Conservation (phyloP, 2,888 invertebrate species). For the Conops quadrifasciatus region DNA sequence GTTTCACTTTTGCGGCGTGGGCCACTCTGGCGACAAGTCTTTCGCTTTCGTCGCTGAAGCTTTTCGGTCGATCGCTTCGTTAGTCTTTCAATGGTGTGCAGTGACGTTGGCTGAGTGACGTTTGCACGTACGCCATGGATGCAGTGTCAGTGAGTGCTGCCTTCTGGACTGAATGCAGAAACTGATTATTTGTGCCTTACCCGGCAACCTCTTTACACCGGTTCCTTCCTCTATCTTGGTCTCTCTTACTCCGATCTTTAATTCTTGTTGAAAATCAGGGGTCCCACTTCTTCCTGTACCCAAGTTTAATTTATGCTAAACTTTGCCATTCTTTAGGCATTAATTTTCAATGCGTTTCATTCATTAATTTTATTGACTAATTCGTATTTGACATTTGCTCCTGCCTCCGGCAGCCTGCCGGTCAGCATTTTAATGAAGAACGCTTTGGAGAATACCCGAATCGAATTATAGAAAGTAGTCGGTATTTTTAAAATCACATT, state of each 20-base stretch:
- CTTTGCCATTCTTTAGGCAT: no score
- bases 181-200: neutral
- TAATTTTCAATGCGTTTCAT: neutral
- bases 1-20: neutral
- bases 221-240: neutral
- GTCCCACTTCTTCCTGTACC: no score
- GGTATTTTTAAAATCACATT: no score
- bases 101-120: no score
- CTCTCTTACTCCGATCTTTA: no score
- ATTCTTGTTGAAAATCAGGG: no score
- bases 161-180: slow-evolving; percentile 9
- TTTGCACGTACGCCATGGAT: neutral
- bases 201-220: no score
- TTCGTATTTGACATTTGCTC: neutral
- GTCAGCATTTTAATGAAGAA: slow-evolving; percentile 4
- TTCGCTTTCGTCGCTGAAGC: neutral
- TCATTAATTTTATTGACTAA: slow-evolving; percentile 9
- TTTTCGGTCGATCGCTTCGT: neutral
- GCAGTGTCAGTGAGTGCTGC: neutral
- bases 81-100: no score
- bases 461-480: no score
- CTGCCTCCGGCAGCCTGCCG: neutral
- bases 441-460: no score
- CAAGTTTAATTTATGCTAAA: no score
- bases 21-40: no score